Evolutionary conservation across 2,797 vertebrate genomes (phyloP).

Genomic region (Steatocranus sp.): DNA sequence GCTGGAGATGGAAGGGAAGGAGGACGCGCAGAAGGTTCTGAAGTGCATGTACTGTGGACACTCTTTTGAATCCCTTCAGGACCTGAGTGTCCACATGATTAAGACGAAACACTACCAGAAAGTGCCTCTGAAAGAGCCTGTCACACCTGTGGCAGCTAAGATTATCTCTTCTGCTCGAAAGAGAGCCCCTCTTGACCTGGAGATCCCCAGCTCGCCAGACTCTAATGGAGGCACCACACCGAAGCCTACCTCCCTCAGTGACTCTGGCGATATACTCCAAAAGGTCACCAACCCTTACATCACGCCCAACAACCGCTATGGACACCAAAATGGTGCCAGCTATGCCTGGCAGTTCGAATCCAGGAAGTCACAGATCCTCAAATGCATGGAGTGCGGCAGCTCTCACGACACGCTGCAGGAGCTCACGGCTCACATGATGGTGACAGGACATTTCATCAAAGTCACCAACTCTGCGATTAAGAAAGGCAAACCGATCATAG

Average conservation of each 20-base stretch:
- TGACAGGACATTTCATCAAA: slow-evolving; percentile 98
- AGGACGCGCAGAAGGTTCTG: slow-evolving; percentile 97
- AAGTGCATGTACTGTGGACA: slow-evolving; percentile 99
- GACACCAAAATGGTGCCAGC: slow-evolving; percentile 98
- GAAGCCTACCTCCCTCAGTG: slow-evolving; percentile 69
- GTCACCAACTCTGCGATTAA: slow-evolving; percentile 99
- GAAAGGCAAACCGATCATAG: slow-evolving; percentile 94
- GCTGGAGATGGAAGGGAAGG: slow-evolving; percentile 98
- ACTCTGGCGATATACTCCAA: slow-evolving; percentile 84
- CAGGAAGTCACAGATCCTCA: slow-evolving; percentile 96
- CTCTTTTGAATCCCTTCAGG: slow-evolving; percentile 98
- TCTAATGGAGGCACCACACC: slow-evolving; percentile 87
- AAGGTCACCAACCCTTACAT: slow-evolving; percentile 95
- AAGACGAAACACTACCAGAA: slow-evolving; percentile 99
- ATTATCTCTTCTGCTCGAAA: slow-evolving; percentile 90
- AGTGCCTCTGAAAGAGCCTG: slow-evolving; percentile 99
- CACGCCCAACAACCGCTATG: slow-evolving; percentile 96
- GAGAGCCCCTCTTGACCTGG: slow-evolving; percentile 89
- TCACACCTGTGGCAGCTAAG: slow-evolving; percentile 94
- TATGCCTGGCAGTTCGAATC: slow-evolving; percentile 99
- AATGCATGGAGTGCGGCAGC: slow-evolving; percentile 99
- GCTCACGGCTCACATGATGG: slow-evolving; percentile 99
- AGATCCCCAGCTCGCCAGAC: slow-evolving; percentile 94
- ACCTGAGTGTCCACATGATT: slow-evolving; percentile 99
- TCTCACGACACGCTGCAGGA: slow-evolving; percentile 95